These are phyloP conservation scores for Gadus chalcogrammus DNA, from an alignment of 2,113 vertebrate species.

Conservation along the genomic window DNA sequence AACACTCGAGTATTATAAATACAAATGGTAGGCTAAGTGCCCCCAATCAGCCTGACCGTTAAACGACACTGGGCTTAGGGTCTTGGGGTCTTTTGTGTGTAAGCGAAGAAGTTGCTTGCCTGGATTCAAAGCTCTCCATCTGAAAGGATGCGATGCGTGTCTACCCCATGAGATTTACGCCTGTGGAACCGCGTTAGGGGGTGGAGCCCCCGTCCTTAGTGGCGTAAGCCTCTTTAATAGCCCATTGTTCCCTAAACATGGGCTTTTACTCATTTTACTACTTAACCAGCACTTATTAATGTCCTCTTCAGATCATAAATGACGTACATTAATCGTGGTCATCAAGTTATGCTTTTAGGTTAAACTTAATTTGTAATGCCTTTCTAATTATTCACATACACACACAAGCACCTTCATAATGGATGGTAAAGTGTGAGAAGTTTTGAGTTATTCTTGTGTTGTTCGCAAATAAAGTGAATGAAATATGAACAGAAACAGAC, in stretches of 20 bases:
- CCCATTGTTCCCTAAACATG: slow-evolving; percentile 71
- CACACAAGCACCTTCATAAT: too few species aligned
- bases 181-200: slow-evolving; percentile 57
- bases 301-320: slow-evolving; percentile 33
- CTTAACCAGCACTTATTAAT: slow-evolving; percentile 53
- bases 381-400: background rate
- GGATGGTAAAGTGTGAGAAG: too few species aligned
- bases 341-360: background rate
- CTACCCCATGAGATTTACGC: slow-evolving; percentile 61
- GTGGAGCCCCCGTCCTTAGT: slow-evolving; percentile 58
- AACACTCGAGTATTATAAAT: background rate
- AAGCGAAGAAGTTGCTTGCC: slow-evolving; percentile 59
- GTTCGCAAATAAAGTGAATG: too few species aligned
- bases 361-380: background rate
- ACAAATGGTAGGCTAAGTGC: background rate
- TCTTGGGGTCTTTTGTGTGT: slow-evolving; percentile 44
- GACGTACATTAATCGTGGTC: slow-evolving; percentile 1
- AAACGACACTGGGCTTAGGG: slow-evolving; percentile 34
- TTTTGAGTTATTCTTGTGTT: too few species aligned
- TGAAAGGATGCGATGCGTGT: slow-evolving; percentile 43
- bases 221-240: slow-evolving; percentile 66
- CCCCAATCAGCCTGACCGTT: slow-evolving; percentile 39
- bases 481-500: too few species aligned
- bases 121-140: slow-evolving; percentile 58
- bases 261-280: slow-evolving; percentile 54